Base-by-base conservation (phyloP, 2,888 invertebrate genomes). In the Linnaemya vulpina region DNA sequence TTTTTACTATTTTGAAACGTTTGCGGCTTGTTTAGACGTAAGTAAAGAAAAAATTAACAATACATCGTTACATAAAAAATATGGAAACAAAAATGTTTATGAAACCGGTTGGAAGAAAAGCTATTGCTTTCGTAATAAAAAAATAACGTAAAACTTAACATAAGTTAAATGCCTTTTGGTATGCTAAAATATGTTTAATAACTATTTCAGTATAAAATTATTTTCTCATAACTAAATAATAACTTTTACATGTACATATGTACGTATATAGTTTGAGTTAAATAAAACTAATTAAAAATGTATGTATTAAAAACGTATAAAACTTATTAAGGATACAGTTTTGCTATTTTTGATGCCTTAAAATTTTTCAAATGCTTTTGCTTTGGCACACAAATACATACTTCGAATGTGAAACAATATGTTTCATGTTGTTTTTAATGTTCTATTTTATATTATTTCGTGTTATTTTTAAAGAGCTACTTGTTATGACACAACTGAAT, bases 71-170 rank as follows among this genome's bases (percentile, higher is more conserved):
- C 30, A 30, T 30, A 30, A 30, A 30, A 30, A 30, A 30, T 30
- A 30, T 30, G 5, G 30, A 74, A 22, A 51, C 51, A 35, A 17
- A 75, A 53, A 55, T 38, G 13, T 22, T 15, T 43, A 62, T 82
- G 85, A 85, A 85, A 85, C 85, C 85, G 78, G 78, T 82, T 71
- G 78, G 70, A 82, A 82, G 75, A 84, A 53, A 71, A 82, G 77
- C 73, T 81, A 73, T 84, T 84, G 80, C 53, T 15, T 71, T 70
- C 11, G 20, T 30, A 40, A 15, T 30, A 30, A 30, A 30, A 55
- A 7, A 73, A 17, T 75, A 77, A 40, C 25, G 53, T 43, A 60
- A 65, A 79, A 78, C 55, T 71, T 63, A 83, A 75, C 62, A 53
- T 65, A 78, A 55, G 17, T 77, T 78, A 78, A 85, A 78, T 78